These are phyloP conservation scores for Paralichthys olivaceus DNA, from an alignment of 2,113 vertebrate genomes.

Conservation along the genomic window DNA sequence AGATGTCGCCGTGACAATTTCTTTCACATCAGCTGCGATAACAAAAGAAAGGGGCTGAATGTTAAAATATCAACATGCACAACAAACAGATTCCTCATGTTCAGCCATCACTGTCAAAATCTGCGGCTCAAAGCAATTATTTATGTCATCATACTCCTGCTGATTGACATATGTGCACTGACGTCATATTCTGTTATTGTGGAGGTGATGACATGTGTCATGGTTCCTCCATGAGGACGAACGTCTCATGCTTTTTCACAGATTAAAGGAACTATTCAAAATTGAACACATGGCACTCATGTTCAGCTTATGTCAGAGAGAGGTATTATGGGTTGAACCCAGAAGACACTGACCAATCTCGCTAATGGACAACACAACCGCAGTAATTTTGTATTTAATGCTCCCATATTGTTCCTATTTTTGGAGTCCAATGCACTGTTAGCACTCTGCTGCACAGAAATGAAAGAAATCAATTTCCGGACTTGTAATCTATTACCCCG, in stretches of 20 bases:
- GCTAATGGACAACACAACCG: slow-evolving; percentile 20
- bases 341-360: neutral
- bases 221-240: too few species aligned
- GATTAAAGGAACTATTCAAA: neutral
- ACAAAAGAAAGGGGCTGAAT: too few species aligned
- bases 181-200: neutral
- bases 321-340: slow-evolving; percentile 17
- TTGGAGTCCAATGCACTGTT: neutral
- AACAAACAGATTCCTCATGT: neutral
- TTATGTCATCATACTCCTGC: too few species aligned
- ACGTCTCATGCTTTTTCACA: too few species aligned
- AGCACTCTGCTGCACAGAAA: neutral
- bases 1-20: too few species aligned
- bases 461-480: neutral
- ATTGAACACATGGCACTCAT: neutral
- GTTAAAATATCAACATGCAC: neutral
- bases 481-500: neutral
- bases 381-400: slow-evolving; percentile 6
- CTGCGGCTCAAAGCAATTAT: too few species aligned
- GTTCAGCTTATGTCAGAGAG: slow-evolving; percentile 12
- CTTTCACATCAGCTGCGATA: too few species aligned
- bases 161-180: too few species aligned
- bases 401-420: slow-evolving; percentile 2
- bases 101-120: neutral
- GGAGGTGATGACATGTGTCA: neutral